Evolutionary conservation across 2,888 invertebrate species (phyloP), one percentile per base, ranked within the genome.

Genomic region (Drosophila birchii): DNA sequence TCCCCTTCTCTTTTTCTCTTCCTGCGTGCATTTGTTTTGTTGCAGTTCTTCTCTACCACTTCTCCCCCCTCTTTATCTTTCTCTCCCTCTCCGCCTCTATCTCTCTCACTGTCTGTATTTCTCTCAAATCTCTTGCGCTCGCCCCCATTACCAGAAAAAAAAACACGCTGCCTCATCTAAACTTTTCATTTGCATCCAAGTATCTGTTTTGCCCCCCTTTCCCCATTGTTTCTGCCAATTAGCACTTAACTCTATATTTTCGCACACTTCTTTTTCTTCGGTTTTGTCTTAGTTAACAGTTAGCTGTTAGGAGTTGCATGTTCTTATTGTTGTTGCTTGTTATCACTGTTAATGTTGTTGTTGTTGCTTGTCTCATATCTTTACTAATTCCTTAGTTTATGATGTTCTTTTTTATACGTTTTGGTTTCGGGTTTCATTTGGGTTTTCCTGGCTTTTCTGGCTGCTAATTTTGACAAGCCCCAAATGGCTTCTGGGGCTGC

Each of bases 111-210:
- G 51, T 64, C 34, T 60, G 60, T 54, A 74, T 67, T 54, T 86
- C 86, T 86, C 62, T 83, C 53, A 59, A 73, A 67, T 43, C 57
- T 58, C 69, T 45, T 62, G 74, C 64, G 62, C 69, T 68, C 68
- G 64, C 78, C 78, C 58, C 66, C 68, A 68, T 63, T 68, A 59
- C 34, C 34, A 63, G 43, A 60, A 44, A 57, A 58, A 38, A 49
- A 63, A 75, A 67, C 57, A 66, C 74, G 74, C 88, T 87, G 81
- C 74, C 84, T 81, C 81, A 82, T 82, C 68, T 38, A 71, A 75
- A 59, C 78, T 85, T 89, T 81, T 88, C 80, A 81, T 89, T 89
- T 86, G 86, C 86, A 86, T 89, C 79, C 82, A 68, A 83, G 53
- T 82, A 59, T 59, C 34, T 68, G 47, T 51, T 66, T 43, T 47